A percentile compares a stretch with the other conserved stretches of the same genome.
These are phyloP conservation scores for Ptychobarbus kaznakovi DNA, from an alignment of 2,797 vertebrate species.

Conservation along the genomic window DNA sequence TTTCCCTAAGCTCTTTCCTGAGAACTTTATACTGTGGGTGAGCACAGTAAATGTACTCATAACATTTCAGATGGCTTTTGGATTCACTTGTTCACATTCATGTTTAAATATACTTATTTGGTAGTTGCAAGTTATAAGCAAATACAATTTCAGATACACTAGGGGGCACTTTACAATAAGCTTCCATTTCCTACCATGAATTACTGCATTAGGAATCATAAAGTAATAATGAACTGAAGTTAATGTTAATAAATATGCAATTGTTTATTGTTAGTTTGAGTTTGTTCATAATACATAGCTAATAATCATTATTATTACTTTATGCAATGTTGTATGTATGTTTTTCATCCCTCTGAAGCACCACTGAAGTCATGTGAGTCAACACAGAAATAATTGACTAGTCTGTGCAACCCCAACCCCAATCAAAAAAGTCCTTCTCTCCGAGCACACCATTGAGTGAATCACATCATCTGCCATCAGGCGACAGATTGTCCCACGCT, in stretches of 20 bases:
- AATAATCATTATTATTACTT: not conserved
- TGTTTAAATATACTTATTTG: not conserved
- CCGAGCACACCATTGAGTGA: constrained; percentile 64
- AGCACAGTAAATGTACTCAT: not conserved
- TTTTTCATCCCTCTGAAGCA: not conserved
- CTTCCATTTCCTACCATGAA: not conserved
- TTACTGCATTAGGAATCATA: not conserved
- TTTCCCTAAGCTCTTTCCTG: not conserved
- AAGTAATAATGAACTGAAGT: not conserved
- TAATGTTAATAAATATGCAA: not conserved
- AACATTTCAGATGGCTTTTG: not conserved
- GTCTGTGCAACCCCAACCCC: not conserved
- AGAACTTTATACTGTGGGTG: not conserved
- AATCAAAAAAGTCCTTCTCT: constrained; percentile 1
- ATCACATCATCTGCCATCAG: constrained; percentile 81
- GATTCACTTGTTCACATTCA: not conserved
- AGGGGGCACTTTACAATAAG: not conserved
- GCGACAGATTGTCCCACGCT: constrained; percentile 59
- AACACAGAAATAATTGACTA: not conserved
- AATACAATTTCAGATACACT: not conserved
- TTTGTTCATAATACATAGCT: not conserved
- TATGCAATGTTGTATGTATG: not conserved
- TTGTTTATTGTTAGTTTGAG: not conserved
- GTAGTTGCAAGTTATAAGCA: not conserved
- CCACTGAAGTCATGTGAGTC: not conserved